Percentiles rank a stretch among this genome's conserved stretches.
Evolutionary conservation across 2,113 vertebrate genomes (phyloP).

Genomic region (Romanogobio albipinnatus): DNA sequence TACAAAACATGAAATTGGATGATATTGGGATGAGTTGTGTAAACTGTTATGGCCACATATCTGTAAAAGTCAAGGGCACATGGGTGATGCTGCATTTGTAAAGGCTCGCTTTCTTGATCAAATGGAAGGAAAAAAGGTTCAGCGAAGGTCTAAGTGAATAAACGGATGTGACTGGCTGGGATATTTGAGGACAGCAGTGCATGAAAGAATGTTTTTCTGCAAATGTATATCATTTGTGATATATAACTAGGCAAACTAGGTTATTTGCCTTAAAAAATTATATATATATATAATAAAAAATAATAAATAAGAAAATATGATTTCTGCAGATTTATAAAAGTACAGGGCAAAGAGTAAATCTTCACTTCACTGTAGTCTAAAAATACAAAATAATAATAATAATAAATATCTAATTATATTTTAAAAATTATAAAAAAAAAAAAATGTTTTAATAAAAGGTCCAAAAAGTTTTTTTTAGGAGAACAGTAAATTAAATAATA

Average conservation of each 20-base stretch:
- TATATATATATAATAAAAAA: no score
- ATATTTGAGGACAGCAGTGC: not conserved
- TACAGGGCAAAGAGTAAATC: not conserved
- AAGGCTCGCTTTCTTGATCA: not conserved
- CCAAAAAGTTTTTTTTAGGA: no score
- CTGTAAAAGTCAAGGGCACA: not conserved
- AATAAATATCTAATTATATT: no score
- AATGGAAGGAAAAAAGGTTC: not conserved
- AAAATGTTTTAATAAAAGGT: no score
- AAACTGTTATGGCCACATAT: not conserved
- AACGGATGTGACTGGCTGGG: not conserved
- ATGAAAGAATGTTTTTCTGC: not conserved
- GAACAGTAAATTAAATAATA: no score
- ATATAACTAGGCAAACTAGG: no score
- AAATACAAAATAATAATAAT: not conserved
- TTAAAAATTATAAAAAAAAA: no score
- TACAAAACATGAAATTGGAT: constrained; percentile 16
- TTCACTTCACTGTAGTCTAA: not conserved
- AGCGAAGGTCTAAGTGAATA: not conserved
- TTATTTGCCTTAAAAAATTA: no score
- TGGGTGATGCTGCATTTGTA: not conserved
- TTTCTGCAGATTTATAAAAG: not conserved
- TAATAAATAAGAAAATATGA: no score
- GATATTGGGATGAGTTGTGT: not conserved
- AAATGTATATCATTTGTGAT: not conserved